phyloP scores from a whole-genome alignment of 30 jellyfish, hydroid and myxozoan species.

The Pseudorhiza aurosa region DNA sequence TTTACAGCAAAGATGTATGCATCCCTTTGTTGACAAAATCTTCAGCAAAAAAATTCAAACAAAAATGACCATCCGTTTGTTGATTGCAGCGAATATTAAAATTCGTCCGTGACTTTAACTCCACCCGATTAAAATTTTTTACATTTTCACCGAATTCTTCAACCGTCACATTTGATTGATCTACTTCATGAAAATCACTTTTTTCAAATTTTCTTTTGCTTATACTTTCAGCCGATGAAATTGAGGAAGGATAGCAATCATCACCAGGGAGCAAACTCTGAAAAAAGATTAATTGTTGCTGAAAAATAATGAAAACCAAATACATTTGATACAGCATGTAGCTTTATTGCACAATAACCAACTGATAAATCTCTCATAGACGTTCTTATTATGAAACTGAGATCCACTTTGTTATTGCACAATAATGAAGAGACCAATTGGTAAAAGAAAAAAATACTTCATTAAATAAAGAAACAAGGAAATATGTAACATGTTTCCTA shows the following conservation, averaged over 20 bases:
- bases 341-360: too few relatives aligned
- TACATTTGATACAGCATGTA: too few relatives aligned
- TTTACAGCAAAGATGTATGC: not conserved
- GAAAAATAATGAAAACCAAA: too few relatives aligned
- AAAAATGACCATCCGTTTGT: constrained; percentile 13
- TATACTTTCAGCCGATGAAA: not conserved
- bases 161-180: not conserved
- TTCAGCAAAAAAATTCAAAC: not conserved
- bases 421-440: too few relatives aligned
- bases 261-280: constrained; percentile 55
- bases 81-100: constrained; percentile 6
- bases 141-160: not conserved
- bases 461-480: not conserved
- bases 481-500: not conserved
- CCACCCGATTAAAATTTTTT: constrained; percentile 4
- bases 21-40: not conserved
- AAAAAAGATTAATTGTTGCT: not conserved
- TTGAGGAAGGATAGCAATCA: not conserved
- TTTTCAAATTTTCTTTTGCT: not conserved
- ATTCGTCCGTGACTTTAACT: not conserved
- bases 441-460: too few relatives aligned
- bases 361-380: too few relatives aligned
- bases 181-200: not conserved
- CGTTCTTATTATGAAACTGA: too few relatives aligned
- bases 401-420: too few relatives aligned